Conservation (phyloP, 2,888 invertebrate genomes). For the Drosophila picticornis region DNA sequence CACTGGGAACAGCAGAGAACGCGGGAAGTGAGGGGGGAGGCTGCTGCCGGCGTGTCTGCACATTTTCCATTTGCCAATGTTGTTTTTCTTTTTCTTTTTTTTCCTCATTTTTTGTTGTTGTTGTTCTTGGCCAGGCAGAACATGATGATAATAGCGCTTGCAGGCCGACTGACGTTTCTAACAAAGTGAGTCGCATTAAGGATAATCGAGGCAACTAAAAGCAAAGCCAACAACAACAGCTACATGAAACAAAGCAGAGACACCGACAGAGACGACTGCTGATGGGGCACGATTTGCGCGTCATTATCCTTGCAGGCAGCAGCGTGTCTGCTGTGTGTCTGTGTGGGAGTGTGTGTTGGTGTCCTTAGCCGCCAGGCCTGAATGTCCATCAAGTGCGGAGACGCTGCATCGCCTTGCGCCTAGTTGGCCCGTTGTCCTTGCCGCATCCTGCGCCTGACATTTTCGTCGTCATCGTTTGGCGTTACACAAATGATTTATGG, state of each 20-base stretch:
- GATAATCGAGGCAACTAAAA: slow-evolving; percentile 80
- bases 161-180: slow-evolving; percentile 79
- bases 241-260: slow-evolving; percentile 75
- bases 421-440: slow-evolving; percentile 44
- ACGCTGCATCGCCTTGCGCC: slow-evolving; percentile 61
- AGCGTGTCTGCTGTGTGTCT: slow-evolving; percentile 20
- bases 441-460: slow-evolving; percentile 70
- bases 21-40: background rate
- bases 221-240: slow-evolving; percentile 53
- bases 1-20: slow-evolving; percentile 8
- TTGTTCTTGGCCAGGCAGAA: slow-evolving; percentile 39
- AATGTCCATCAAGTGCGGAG: slow-evolving; percentile 69
- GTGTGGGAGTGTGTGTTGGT: slow-evolving; percentile 7
- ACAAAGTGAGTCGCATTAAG: slow-evolving; percentile 82
- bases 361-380: slow-evolving; percentile 62
- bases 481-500: slow-evolving; percentile 69
- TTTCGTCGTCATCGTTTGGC: slow-evolving; percentile 72
- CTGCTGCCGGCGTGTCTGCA: slow-evolving; percentile 69
- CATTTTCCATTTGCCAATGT: slow-evolving; percentile 71
- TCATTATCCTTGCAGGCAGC: slow-evolving; percentile 70
- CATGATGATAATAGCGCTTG: slow-evolving; percentile 79
- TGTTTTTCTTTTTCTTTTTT: slow-evolving; percentile 5
- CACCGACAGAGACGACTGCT: slow-evolving; percentile 38
- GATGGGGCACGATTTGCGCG: slow-evolving; percentile 77
- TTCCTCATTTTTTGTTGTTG: background rate